Percentiles rank a stretch among this genome's conserved stretches.
These are phyloP conservation scores for Sternarchorhynchus goeldii DNA, from an alignment of 2,797 vertebrate genomes.

Conservation along the genomic window DNA sequence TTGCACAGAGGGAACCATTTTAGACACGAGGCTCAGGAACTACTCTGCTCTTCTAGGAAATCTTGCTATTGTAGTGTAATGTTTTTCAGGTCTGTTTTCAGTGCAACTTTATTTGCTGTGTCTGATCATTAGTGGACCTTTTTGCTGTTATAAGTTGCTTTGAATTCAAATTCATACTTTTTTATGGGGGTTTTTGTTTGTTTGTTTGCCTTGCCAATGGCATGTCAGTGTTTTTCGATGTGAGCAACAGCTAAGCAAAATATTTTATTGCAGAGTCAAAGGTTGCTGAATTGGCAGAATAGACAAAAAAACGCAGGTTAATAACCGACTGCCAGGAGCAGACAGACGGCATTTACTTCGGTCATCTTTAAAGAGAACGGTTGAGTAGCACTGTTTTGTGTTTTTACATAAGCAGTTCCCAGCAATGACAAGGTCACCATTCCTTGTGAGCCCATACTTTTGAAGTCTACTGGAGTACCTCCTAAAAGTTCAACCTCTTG, in stretches of 20 bases:
- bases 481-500: too few relatives aligned
- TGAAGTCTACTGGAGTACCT: constrained; percentile 11
- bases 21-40: not conserved
- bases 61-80: not conserved
- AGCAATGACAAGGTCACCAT: not conserved
- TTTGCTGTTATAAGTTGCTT: not conserved
- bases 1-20: not conserved
- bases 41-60: not conserved
- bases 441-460: constrained; percentile 15
- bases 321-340: not conserved
- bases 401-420: not conserved
- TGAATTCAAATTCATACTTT: not conserved
- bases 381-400: not conserved
- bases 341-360: not conserved
- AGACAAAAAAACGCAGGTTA: not conserved
- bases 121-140: not conserved
- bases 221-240: not conserved
- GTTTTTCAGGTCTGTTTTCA: not conserved
- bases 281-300: constrained; percentile 1
- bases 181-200: too few relatives aligned
- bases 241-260: constrained; percentile 1
- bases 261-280: not conserved
- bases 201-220: constrained; percentile 4
- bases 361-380: not conserved
- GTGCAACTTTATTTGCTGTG: not conserved